phyloP scores from a whole-genome alignment of 2,113 vertebrate genomes.

The Neopipo cinnamomea region DNA sequence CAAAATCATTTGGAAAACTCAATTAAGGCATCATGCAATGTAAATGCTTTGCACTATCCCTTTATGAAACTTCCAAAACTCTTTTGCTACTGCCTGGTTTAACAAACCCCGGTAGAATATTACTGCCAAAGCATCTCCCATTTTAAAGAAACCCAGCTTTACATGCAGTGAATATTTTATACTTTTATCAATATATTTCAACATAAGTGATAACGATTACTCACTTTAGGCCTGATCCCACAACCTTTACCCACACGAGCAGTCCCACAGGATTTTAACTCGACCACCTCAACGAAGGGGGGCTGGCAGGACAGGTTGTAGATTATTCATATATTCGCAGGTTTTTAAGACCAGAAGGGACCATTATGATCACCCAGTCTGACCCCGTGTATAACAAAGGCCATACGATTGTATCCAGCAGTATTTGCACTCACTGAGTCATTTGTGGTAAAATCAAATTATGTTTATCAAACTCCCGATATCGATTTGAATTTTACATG shows the following conservation, averaged over 20 bases:
- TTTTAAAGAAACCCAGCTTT: neutral
- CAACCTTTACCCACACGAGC: slow-evolving; percentile 18
- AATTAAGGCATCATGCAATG: neutral
- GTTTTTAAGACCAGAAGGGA: slow-evolving; percentile 62
- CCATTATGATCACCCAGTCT: slow-evolving; percentile 41
- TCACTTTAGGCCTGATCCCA: slow-evolving; percentile 45
- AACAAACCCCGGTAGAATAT: neutral
- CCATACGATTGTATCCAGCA: neutral
- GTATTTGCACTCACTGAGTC: neutral
- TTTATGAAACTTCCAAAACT: neutral
- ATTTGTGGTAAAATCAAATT: neutral
- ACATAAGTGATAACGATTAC: slow-evolving; percentile 48
- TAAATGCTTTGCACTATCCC: neutral
- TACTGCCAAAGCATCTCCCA: neutral
- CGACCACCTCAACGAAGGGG: neutral
- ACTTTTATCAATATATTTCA: slow-evolving; percentile 56
- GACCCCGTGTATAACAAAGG: slow-evolving; percentile 54
- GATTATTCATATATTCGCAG: slow-evolving; percentile 63
- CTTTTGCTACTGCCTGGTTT: neutral
- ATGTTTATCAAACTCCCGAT: neutral
- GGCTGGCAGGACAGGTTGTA: slow-evolving; percentile 26
- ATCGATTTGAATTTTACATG: neutral
- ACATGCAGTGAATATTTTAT: slow-evolving; percentile 6
- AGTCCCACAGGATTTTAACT: slow-evolving; percentile 38
- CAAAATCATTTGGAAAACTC: neutral